Evolutionary conservation across 2,797 vertebrate genomes (phyloP).

Genomic region (Acrossocheilus fasciatus): DNA sequence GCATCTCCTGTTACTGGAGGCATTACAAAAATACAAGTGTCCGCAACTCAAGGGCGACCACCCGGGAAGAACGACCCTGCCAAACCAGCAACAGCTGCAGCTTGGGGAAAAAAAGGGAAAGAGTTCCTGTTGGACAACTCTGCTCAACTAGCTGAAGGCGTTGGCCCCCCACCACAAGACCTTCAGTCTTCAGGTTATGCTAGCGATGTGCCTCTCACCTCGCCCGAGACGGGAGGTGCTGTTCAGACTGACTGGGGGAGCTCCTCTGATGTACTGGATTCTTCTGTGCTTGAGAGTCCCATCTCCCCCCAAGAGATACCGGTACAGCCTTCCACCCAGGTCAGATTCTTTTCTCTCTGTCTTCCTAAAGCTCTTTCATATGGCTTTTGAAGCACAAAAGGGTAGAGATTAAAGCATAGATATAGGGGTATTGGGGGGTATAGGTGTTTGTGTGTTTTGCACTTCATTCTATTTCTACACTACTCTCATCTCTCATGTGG

Average conservation of each 20-base stretch:
- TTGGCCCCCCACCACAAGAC: slow-evolving; percentile 55
- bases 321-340: slow-evolving; percentile 71
- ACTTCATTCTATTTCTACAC: slow-evolving; percentile 11
- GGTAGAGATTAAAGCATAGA: not conserved
- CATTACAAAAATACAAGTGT: slow-evolving; percentile 71
- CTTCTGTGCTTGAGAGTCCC: slow-evolving; percentile 75
- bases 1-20: slow-evolving; percentile 63
- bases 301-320: slow-evolving; percentile 70
- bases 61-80: not conserved
- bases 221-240: slow-evolving; percentile 76
- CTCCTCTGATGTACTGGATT: slow-evolving; percentile 80
- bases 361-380: slow-evolving; percentile 1
- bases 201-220: slow-evolving; percentile 80
- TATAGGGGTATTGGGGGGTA: not conserved
- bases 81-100: slow-evolving; percentile 31
- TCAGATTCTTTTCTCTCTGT: slow-evolving; percentile 63
- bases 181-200: slow-evolving; percentile 74
- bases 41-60: slow-evolving; percentile 41
- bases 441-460: slow-evolving; percentile 31
- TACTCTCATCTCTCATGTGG: not conserved
- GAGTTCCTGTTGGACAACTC: slow-evolving; percentile 65
- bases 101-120: slow-evolving; percentile 15
- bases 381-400: not conserved
- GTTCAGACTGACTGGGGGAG: slow-evolving; percentile 79
- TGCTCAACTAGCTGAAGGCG: slow-evolving; percentile 47